phyloP scores from a whole-genome alignment of 2,113 vertebrate genomes.

The Maccullochella peelii region DNA sequence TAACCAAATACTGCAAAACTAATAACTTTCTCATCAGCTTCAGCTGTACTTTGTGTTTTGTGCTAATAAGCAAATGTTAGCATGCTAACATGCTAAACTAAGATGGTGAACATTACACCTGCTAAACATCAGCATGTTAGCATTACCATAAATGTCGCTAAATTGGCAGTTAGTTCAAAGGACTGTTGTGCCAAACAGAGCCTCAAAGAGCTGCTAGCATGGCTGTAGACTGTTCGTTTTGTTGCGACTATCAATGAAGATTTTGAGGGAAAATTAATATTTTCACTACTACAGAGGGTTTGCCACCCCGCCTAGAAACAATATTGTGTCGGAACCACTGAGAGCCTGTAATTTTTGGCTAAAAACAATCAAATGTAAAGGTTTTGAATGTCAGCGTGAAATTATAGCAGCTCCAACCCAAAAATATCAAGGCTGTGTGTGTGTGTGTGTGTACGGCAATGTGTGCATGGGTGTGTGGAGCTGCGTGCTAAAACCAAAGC shows the following conservation, averaged over 20 bases:
- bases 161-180: neutral
- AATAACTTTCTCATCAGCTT: neutral
- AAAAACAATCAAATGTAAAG: constrained; percentile 12
- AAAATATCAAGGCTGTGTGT: constrained; percentile 13
- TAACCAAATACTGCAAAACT: too few relatives aligned
- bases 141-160: too few relatives aligned
- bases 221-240: too few relatives aligned
- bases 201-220: neutral
- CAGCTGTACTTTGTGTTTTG: neutral
- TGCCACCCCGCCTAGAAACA: neutral
- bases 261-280: neutral
- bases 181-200: neutral
- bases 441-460: neutral
- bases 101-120: neutral
- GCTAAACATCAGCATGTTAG: constrained; percentile 7
- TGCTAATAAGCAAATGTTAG: too few relatives aligned
- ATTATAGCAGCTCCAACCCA: neutral
- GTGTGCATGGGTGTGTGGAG: neutral
- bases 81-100: too few relatives aligned
- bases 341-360: neutral
- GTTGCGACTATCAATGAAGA: neutral
- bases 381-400: constrained; percentile 8
- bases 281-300: neutral
- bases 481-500: constrained; percentile 46
- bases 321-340: neutral